phyloP scores from a whole-genome alignment of 2,113 vertebrate genomes.

The Alligator sinensis region DNA sequence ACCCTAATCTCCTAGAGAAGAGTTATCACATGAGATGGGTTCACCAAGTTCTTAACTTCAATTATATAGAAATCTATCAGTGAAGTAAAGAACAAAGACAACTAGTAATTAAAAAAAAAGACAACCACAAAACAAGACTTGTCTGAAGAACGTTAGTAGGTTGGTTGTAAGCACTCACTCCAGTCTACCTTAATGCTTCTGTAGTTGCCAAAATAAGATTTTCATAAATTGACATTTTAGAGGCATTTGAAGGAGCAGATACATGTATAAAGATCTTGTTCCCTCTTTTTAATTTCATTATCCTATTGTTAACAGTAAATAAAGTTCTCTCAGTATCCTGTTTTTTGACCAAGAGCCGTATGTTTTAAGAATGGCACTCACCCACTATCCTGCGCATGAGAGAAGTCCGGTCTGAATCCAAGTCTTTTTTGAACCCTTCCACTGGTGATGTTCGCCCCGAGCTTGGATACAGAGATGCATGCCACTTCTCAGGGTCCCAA shows the following conservation, averaged over 20 bases:
- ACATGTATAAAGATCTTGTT: not conserved
- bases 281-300: not conserved
- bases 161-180: not conserved
- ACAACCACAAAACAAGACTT: not conserved
- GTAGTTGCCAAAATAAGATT: not conserved
- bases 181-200: fast-evolving
- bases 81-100: too few relatives aligned
- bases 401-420: constrained; percentile 87
- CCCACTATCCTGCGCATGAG: constrained; percentile 93
- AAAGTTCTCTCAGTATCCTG: not conserved
- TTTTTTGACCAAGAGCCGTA: not conserved
- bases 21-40: not conserved
- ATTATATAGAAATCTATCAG: not conserved
- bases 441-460: constrained; percentile 91
- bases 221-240: not conserved
- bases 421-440: constrained; percentile 92
- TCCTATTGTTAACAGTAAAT: not conserved
- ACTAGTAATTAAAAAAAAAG: too few relatives aligned
- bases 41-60: not conserved
- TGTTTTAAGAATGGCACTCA: constrained; percentile 49
- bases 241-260: too few relatives aligned
- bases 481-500: constrained; percentile 99
- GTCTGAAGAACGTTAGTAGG: not conserved
- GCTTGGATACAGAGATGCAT: constrained; percentile 93
- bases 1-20: not conserved